Evolutionary conservation across 2,888 invertebrate species (phyloP), one percentile per base, ranked within the genome.

Genomic region (Schizaphis graminum): DNA sequence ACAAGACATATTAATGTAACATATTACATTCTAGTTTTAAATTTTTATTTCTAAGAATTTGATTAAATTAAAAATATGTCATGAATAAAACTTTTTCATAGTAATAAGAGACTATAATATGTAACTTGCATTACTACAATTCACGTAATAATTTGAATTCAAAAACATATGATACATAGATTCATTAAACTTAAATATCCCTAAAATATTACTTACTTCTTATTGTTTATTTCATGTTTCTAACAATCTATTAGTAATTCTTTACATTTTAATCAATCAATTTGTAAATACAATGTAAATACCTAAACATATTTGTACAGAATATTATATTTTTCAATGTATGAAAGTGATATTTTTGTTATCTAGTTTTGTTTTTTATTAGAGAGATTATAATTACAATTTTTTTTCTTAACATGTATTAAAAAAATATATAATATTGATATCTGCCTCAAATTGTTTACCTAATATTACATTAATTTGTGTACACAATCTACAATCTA

Each of bases 1-100:
- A 86, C 91, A 35, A 47, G 85, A 87, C 86, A 26, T 61, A 84
- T 53, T 41, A 53, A 53, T 86, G n/a, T n/a, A n/a, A n/a, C n/a
- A 53, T 53, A 53, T 53, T 53, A 53, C 16, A 3, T 53, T 53
- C 53, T 53, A 53, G 53, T 61, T 61, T n/a, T n/a, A 61, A 13
- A 11, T 61, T 61, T 61, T 61, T 61, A n/a, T n/a, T n/a, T 61
- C 13, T n/a, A n/a, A 61, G 4, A 61, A 61, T 61, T 61, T n/a
- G 13, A 61, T 61, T 61, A 0, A 61, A n/a, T 61, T n/a, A 67
- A n/a, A 67, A n/a, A 67, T 16, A n/a, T 67, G 11, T 11, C 28
- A 10, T n/a, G 13, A n/a, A 1, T 28, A n/a, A 67, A 13, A 67
- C 4, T 67, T 4, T 67, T 61, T 61, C 10, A 28, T 28, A 11